Evolutionary conservation across 2,888 invertebrate species (phyloP).

Genomic region (Serripes groenlandicus): DNA sequence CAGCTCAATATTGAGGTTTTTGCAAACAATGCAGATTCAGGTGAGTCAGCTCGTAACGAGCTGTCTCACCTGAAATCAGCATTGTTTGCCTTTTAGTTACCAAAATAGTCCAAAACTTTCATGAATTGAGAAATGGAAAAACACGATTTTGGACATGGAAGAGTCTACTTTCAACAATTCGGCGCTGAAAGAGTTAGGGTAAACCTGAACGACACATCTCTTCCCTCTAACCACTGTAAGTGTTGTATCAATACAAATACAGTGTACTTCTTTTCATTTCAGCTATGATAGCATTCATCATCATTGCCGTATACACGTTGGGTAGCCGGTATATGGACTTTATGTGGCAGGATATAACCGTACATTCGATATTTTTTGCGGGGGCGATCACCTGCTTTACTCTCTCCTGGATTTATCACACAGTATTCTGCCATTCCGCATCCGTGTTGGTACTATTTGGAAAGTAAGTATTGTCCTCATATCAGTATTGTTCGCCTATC

Average conservation of each 20-base stretch:
- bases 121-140: too few species aligned
- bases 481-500: too few species aligned
- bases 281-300: constrained; percentile 87
- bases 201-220: too few species aligned
- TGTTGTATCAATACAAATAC: neutral
- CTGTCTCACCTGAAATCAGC: too few species aligned
- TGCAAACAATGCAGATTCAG: too few species aligned
- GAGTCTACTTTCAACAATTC: too few species aligned
- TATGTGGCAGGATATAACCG: constrained; percentile 89
- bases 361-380: constrained; percentile 97
- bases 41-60: too few species aligned
- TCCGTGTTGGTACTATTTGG: constrained; percentile 98
- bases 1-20: too few species aligned
- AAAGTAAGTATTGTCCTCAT: constrained; percentile 89
- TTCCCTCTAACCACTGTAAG: neutral
- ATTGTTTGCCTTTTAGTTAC: too few species aligned
- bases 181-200: too few species aligned
- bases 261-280: constrained; percentile 48
- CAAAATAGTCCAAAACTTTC: too few species aligned
- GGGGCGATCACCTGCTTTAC: constrained; percentile 98
- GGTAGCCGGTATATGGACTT: constrained; percentile 96
- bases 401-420: constrained; percentile 98
- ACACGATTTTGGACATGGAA: too few species aligned
- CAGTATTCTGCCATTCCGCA: constrained; percentile 98
- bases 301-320: constrained; percentile 93